Evolutionary conservation across 2,888 invertebrate species (phyloP).

Genomic region (Drosophila fungiperda): DNA sequence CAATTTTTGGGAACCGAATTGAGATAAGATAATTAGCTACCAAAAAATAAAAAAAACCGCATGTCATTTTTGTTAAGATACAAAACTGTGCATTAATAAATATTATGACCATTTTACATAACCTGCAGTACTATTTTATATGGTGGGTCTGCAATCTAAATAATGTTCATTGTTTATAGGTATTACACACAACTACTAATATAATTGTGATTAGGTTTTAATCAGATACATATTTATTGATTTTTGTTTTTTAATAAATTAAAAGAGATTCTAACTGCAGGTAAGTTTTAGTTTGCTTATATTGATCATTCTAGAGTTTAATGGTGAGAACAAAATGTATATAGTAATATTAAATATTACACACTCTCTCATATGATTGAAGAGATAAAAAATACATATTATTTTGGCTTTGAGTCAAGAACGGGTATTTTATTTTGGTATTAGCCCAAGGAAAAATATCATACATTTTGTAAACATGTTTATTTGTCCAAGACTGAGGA

Average conservation of each 20-base stretch:
- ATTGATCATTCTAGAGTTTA: not conserved
- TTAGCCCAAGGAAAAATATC: slow-evolving; percentile 37
- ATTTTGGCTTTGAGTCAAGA: not conserved
- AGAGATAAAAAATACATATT: not conserved
- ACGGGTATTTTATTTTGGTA: not conserved
- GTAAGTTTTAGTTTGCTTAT: too few relatives aligned
- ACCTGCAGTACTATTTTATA: not conserved
- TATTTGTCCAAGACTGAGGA: slow-evolving; percentile 50
- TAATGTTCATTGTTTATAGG: not conserved
- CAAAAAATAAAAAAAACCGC: not conserved
- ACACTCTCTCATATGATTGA: not conserved
- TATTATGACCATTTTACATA: not conserved
- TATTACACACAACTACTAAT: not conserved
- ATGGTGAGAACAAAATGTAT: not conserved
- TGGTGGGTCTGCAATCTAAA: not conserved
- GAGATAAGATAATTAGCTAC: slow-evolving; percentile 5
- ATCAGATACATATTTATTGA: not conserved
- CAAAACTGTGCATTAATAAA: not conserved
- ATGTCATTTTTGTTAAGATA: not conserved
- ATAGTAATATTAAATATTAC: not conserved
- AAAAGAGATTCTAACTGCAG: not conserved
- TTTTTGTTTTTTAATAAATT: not conserved
- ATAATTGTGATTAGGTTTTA: not conserved
- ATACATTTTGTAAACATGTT: slow-evolving; percentile 45
- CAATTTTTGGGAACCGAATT: not conserved